Evolutionary conservation across 1,140 invertebrate species (phyloP).

Genomic region (Ruditapes philippinarum): DNA sequence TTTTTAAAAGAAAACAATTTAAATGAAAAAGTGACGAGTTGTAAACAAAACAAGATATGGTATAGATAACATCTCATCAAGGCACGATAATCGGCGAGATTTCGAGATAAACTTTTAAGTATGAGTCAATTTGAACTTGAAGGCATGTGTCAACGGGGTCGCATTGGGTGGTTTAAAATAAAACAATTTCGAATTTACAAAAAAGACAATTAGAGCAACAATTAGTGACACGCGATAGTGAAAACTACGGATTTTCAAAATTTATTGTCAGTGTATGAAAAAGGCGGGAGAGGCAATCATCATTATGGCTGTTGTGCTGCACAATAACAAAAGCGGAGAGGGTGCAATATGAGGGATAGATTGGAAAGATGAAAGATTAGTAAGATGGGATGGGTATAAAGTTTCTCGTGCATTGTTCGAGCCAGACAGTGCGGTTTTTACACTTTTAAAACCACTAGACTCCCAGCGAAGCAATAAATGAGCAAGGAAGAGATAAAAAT

Average conservation of each 20-base stretch:
- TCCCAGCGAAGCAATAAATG: neutral
- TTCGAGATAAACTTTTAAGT: neutral
- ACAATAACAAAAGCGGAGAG: neutral
- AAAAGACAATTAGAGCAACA: neutral
- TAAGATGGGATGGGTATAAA: neutral
- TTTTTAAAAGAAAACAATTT: neutral
- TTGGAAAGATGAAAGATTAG: neutral
- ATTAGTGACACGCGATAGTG: conserved; percentile 1
- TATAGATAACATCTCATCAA: neutral
- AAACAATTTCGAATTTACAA: neutral
- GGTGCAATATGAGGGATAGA: neutral
- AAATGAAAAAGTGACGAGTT: conserved; percentile 11
- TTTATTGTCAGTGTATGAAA: neutral
- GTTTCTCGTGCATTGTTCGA: neutral
- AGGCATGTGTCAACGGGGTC: neutral
- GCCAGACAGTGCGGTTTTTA: conserved; percentile 3
- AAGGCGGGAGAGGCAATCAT: conserved; percentile 6
- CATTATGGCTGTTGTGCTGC: neutral
- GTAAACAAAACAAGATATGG: neutral
- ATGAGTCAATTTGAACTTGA: neutral
- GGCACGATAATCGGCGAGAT: neutral
- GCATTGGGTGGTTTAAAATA: conserved; percentile 5
- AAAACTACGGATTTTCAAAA: neutral
- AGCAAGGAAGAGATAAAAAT: too few relatives aligned
- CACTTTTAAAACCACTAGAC: neutral